Conservation (phyloP, 2,888 invertebrate species). For the Myopa testacea region DNA sequence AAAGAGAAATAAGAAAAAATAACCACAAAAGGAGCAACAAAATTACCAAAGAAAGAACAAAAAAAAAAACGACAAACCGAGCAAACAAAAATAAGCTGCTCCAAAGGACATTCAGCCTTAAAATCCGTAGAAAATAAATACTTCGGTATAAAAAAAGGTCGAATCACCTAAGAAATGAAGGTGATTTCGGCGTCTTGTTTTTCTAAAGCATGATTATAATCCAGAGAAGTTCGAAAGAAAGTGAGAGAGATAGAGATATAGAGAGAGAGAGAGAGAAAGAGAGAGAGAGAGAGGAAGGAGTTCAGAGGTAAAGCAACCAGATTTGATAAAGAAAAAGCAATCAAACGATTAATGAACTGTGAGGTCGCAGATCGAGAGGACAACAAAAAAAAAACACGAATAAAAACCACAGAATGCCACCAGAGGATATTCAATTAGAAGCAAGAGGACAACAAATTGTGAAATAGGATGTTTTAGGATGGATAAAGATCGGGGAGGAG, state of each 20-base stretch:
- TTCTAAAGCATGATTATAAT: not conserved
- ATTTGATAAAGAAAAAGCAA: not conserved
- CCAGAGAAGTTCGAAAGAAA: not conserved
- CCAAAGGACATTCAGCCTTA: not conserved
- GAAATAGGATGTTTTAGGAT: not conserved
- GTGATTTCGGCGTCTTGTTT: not conserved
- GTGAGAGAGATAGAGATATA: not conserved
- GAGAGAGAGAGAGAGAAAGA: not conserved
- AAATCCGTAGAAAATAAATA: not conserved
- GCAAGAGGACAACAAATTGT: conserved; percentile 5
- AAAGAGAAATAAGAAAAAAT: too few relatives aligned
- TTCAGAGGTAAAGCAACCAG: not conserved
- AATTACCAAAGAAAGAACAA: too few relatives aligned
- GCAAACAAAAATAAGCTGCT: not conserved
- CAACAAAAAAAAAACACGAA: not conserved
- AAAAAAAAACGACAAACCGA: too few relatives aligned
- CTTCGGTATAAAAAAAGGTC: not conserved
- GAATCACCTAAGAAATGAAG: not conserved
- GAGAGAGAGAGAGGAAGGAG: not conserved
- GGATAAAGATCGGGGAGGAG: not conserved
- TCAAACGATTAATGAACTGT: conserved; percentile 1
- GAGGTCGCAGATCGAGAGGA: not conserved
- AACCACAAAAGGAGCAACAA: too few relatives aligned
- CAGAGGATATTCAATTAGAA: not conserved
- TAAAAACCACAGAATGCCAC: too few relatives aligned